Evolutionary conservation across 2,888 invertebrate species (phyloP), one percentile per base, ranked within the genome.

Genomic region (Macrosoma leucophasiata): DNA sequence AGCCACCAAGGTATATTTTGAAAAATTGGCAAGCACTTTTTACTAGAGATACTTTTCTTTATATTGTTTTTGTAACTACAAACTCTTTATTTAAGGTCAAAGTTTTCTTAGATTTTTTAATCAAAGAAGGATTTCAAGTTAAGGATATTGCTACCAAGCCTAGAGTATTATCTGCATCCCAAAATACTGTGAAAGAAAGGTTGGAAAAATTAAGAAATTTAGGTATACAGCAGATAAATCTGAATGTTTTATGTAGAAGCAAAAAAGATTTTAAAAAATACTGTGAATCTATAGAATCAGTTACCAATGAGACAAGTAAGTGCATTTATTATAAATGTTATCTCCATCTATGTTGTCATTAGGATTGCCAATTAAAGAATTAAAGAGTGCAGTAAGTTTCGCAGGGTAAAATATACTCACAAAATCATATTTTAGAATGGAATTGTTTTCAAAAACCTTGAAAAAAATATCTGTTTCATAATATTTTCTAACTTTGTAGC

Each of bases 201-300:
- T 50, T 89, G 26, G 65, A 79, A 11, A 82, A 76, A 48, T 58
- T 89, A 7, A 73, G 82, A 23, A 55, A 65, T 15, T 49, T 81
- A 27, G 87, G 86, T 10, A 61, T 86, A 32, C 58, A 62, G 30
- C 70, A 84, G 15, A 74, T 79, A 5, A 84, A 79, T 55, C 68
- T 89, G 48, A 84, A 86, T 45, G 75, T 86, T 23, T 57, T 89
- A 4, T 88, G 88, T 46, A 84, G 77, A 54, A 87, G 87, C 53
- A 78, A 70, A 52, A 82, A 84, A 29, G 81, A 84, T 47, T 89
- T 87, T 50, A 62, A 78, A 25, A 87, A 84, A 53, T 86, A 84
- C 52, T 60, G 79, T 52, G 64, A 76, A 10, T 59, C 65, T 14
- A 41, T 76, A 24, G 37, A 45, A 28, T 30, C 39, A 8, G 25